phyloP scores from a whole-genome alignment of 2,113 vertebrate genomes.

The Charina bottae region DNA sequence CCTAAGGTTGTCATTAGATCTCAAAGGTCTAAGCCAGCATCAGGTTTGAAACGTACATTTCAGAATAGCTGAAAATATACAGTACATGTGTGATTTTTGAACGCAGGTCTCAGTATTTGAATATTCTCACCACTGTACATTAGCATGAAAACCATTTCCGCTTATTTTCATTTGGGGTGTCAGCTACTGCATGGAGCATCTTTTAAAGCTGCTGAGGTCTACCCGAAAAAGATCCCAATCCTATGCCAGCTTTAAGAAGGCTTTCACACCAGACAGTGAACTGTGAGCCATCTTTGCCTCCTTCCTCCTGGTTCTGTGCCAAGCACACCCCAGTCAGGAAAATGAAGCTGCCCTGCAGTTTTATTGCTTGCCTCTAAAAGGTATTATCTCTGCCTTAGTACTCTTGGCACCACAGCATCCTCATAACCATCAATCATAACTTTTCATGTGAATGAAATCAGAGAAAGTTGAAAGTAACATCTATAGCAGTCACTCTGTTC shows the following conservation, averaged over 20 bases:
- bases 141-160: neutral
- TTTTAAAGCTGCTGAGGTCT: neutral
- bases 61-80: neutral
- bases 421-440: slow-evolving; percentile 19
- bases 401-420: neutral
- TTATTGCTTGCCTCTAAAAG: slow-evolving; percentile 23
- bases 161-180: neutral
- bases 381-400: slow-evolving; percentile 23
- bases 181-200: neutral
- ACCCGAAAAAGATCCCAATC: neutral
- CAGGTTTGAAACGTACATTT: neutral
- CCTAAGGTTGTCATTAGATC: neutral
- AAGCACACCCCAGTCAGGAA: neutral
- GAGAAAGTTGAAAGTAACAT: neutral
- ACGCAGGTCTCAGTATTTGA: neutral
- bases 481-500: neutral
- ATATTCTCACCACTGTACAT: neutral
- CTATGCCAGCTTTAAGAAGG: neutral
- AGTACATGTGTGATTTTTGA: neutral
- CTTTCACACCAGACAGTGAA: neutral
- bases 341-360: slow-evolving; percentile 4
- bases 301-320: neutral
- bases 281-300: neutral
- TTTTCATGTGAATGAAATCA: slow-evolving; percentile 19
- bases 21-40: neutral